Evolutionary conservation across 2,113 vertebrate species (phyloP).

Genomic region (Pteropus alecto): DNA sequence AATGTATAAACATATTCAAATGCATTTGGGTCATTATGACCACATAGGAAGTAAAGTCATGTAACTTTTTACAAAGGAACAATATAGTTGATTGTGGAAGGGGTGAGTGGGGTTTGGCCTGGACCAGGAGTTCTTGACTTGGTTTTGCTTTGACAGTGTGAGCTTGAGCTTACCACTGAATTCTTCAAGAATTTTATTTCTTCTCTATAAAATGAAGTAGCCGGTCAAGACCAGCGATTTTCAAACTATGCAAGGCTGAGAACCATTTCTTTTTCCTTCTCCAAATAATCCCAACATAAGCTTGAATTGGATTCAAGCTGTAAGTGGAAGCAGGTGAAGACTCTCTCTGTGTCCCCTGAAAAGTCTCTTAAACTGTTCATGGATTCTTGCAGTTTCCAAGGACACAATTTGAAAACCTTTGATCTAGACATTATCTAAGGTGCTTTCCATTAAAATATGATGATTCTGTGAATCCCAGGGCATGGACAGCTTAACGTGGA

Average conservation of each 20-base stretch:
- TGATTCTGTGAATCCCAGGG: neutral
- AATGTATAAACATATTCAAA: neutral
- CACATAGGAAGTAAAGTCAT: neutral
- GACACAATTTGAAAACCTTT: neutral
- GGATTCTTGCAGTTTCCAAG: neutral
- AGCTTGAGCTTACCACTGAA: neutral
- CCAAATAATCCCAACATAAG: neutral
- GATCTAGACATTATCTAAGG: neutral
- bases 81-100: neutral
- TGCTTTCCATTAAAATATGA: neutral
- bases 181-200: neutral
- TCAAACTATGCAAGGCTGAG: neutral
- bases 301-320: neutral
- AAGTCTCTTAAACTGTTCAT: neutral
- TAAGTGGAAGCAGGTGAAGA: neutral
- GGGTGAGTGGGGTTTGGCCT: neutral
- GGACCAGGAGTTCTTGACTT: neutral
- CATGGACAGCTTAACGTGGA: neutral
- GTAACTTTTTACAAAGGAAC: neutral
- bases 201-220: constrained; percentile 10
- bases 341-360: neutral
- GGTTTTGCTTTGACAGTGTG: neutral
- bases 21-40: neutral
- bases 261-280: neutral
- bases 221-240: neutral